Percentiles rank a stretch among this genome's conserved stretches.
Evolutionary conservation across 2,888 invertebrate species (phyloP).

Genomic region (Acanthosoma haemorrhoidale): DNA sequence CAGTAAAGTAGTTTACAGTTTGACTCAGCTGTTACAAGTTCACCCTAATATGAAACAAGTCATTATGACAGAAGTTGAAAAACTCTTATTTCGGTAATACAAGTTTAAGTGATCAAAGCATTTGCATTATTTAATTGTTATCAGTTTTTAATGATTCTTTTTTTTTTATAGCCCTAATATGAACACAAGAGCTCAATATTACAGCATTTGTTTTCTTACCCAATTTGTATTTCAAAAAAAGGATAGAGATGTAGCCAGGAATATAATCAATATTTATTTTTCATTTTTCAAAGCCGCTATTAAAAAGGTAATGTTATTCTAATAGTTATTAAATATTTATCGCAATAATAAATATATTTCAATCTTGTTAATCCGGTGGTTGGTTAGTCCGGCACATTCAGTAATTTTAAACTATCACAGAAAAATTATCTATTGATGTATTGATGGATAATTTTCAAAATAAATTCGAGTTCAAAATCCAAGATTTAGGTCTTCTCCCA

Average conservation of each 20-base stretch:
- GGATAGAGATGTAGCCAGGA: constrained; percentile 70
- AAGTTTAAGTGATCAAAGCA: background rate
- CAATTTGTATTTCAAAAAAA: constrained; percentile 72
- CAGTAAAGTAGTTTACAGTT: constrained; percentile 77
- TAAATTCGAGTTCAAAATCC: too few relatives aligned
- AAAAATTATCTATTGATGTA: too few relatives aligned
- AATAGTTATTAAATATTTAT: too few relatives aligned
- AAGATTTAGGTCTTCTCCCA: too few relatives aligned
- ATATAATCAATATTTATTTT: constrained; percentile 86
- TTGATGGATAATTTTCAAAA: too few relatives aligned
- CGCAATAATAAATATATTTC: too few relatives aligned
- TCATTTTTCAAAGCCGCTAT: constrained; percentile 90
- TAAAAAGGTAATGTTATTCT: constrained; percentile 61
- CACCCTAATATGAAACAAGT: constrained; percentile 91
- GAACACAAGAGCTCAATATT: constrained; percentile 80
- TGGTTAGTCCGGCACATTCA: too few relatives aligned
- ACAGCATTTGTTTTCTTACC: constrained; percentile 84
- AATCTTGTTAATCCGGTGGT: too few relatives aligned
- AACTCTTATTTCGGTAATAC: constrained; percentile 69
- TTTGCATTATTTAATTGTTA: background rate
- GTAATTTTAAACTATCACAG: too few relatives aligned
- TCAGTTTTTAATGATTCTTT: background rate
- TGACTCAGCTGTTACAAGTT: constrained; percentile 71
- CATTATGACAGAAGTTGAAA: constrained; percentile 82
- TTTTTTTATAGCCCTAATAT: constrained; percentile 65